Base-by-base conservation (phyloP, 2,113 vertebrate genomes). In the Nycticorax nycticorax region DNA sequence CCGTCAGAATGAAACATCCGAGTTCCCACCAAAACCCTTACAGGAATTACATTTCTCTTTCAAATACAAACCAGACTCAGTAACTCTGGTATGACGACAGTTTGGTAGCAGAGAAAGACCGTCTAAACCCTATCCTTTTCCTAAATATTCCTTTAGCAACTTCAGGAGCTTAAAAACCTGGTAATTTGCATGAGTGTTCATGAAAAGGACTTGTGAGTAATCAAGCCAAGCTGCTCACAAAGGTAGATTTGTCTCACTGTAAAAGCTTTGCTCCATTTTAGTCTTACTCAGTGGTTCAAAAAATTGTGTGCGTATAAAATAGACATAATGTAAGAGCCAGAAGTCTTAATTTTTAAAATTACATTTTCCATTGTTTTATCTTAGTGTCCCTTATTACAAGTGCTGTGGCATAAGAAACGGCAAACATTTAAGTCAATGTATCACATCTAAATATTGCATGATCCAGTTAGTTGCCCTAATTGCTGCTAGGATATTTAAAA, bases 161-260 rank as follows among this genome's bases (percentile, higher is more conserved):
- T 63, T 85, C 66, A 72, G 66, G 45, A 82, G 21, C 52, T 84
- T 84, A 77, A 63, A 83, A 74, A 8, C 15, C 15, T 11, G 43
- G 59, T 67, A 60, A 77, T 92, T 87, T 81, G 32, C 32, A 47
- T 14, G 28, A 84, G 7, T n/a, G 17, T 10, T 48, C 35, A 45
- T 64, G 81, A 91, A 96, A 96, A 85, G 35, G 48, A 85, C 63
- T 91, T 41, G 12, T 41, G 20, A 92, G 75, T 48, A 73, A 92
- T 37, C 55, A 94, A 73, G 24, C 43, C 69, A 67, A 78, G 66
- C 24, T 73, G n/a, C 80, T 66, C 30, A 72, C 71, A 89, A 81
- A 84, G n/a, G n/a, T 63, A 77, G 59, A 43, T 92, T 52, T 88
- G 37, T 95, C 74, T 88, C 57, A 53, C 16, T 87, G 32, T 27